Evolutionary conservation across 53 echinoderm and acorn worm genomes (phyloP).

Genomic region (Patiria pectinifera): DNA sequence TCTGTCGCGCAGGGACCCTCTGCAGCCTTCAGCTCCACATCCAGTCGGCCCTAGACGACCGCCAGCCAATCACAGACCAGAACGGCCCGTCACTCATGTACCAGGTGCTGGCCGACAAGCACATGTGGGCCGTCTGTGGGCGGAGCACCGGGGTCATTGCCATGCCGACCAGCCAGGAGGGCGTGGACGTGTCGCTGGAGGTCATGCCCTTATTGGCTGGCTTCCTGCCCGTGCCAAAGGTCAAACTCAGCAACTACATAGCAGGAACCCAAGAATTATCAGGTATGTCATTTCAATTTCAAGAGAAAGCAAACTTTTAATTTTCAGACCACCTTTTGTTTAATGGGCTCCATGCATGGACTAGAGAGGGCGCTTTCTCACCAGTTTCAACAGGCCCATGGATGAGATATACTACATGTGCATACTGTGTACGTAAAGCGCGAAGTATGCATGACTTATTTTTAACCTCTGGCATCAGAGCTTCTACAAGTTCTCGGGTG

Average conservation of each 20-base stretch:
- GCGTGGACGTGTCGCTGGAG: constrained; percentile 78
- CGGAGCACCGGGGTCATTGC: constrained; percentile 84
- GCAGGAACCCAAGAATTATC: background rate
- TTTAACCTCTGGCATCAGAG: no score
- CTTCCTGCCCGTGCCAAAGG: constrained; percentile 83
- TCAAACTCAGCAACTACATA: constrained; percentile 87
- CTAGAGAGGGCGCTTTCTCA: no score
- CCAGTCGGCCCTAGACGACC: constrained; percentile 54
- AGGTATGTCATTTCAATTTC: background rate
- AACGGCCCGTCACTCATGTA: constrained; percentile 74
- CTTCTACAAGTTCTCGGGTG: no score
- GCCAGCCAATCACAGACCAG: constrained; percentile 34
- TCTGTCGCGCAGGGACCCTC: constrained; percentile 84
- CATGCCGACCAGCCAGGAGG: constrained; percentile 70
- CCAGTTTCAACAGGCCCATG: no score
- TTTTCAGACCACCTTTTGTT: background rate
- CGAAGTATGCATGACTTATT: no score
- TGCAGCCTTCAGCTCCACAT: constrained; percentile 86
- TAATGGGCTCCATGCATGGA: no score
- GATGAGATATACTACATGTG: no score
- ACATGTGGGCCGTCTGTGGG: constrained; percentile 96
- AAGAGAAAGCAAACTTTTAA: background rate
- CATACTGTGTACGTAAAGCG: no score
- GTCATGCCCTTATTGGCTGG: constrained; percentile 92
- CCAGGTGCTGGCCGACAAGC: constrained; percentile 84